A percentile compares a stretch with the other conserved stretches of the same genome.
These are phyloP conservation scores for Baronia brevicornis DNA, from an alignment of 2,888 invertebrate species.

Conservation along the genomic window DNA sequence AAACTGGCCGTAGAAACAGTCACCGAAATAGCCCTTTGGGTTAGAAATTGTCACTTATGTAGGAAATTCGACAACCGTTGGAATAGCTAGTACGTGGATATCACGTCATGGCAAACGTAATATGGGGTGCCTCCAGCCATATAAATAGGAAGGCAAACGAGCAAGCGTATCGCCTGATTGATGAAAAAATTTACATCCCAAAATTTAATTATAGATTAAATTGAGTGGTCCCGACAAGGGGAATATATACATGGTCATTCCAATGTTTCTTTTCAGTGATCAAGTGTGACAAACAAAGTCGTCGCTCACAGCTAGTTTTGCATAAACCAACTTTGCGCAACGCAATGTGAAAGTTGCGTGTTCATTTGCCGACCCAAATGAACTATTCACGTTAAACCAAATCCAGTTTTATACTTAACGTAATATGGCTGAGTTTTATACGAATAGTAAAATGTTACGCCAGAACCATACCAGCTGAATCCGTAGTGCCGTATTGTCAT, in stretches of 20 bases:
- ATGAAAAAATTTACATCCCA: too few relatives aligned
- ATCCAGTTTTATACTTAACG: slow-evolving; percentile 2
- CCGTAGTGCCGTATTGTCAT: slow-evolving; percentile 7
- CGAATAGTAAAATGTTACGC: slow-evolving; percentile 2
- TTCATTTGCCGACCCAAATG: slow-evolving; percentile 16
- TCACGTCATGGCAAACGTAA: too few relatives aligned
- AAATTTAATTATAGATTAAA: too few relatives aligned
- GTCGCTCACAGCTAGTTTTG: slow-evolving; percentile 10
- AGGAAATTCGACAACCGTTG: too few relatives aligned
- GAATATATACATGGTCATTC: background rate
- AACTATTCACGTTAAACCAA: slow-evolving; percentile 9
- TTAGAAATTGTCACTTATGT: too few relatives aligned
- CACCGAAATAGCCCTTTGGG: too few relatives aligned
- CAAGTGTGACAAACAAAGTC: slow-evolving; percentile 14
- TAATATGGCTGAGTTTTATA: slow-evolving; percentile 5
- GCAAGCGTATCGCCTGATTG: too few relatives aligned
- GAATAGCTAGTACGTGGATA: too few relatives aligned
- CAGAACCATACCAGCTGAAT: slow-evolving; percentile 6
- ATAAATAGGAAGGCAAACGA: too few relatives aligned
- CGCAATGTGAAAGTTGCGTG: slow-evolving; percentile 14
- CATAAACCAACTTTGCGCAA: slow-evolving; percentile 14
- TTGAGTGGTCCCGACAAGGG: slow-evolving; percentile 9
- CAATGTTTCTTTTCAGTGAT: slow-evolving; percentile 9
- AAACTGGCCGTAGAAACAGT: too few relatives aligned
- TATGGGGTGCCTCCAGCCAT: too few relatives aligned